Evolutionary conservation across 2,113 vertebrate genomes (phyloP).

Genomic region (Campylomormyrus tamandua): DNA sequence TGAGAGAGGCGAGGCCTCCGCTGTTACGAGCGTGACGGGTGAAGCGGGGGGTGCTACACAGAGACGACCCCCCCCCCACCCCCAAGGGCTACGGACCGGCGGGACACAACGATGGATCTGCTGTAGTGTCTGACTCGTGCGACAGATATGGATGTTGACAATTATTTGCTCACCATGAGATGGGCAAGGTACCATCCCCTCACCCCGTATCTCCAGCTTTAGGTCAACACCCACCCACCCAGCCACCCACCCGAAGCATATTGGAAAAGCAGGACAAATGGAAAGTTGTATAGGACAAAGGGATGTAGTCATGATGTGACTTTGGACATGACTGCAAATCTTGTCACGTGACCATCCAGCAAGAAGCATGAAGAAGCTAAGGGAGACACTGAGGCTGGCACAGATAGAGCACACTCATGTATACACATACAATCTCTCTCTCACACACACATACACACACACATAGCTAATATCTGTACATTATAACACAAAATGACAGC

Average conservation of each 20-base stretch:
- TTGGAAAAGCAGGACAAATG: constrained; percentile 13
- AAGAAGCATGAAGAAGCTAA: constrained; percentile 19
- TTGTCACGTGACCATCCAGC: constrained; percentile 9
- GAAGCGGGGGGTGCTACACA: constrained; percentile 15
- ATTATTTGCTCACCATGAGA: constrained; percentile 14
- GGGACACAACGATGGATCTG: constrained; percentile 17
- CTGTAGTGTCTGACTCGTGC: constrained; percentile 5
- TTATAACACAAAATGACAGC: not conserved
- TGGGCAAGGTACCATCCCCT: not conserved
- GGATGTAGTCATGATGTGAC: constrained; percentile 16
- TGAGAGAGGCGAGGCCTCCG: constrained; percentile 43
- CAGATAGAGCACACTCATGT: not conserved
- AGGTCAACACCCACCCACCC: not conserved
- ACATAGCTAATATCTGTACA: not conserved
- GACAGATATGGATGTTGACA: constrained; percentile 16
- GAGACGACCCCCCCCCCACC: not conserved
- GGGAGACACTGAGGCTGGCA: not conserved
- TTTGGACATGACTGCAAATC: constrained; percentile 10
- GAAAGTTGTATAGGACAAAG: not conserved
- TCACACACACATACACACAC: not conserved
- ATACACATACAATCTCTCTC: not conserved
- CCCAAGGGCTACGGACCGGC: constrained; percentile 1
- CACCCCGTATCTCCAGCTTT: not conserved
- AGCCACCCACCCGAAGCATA: not conserved
- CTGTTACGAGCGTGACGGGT: constrained; percentile 37